Percentiles rank a stretch among this genome's conserved stretches.
Evolutionary conservation across 2,888 invertebrate species (phyloP).

Genomic region (Rosalia funebris): DNA sequence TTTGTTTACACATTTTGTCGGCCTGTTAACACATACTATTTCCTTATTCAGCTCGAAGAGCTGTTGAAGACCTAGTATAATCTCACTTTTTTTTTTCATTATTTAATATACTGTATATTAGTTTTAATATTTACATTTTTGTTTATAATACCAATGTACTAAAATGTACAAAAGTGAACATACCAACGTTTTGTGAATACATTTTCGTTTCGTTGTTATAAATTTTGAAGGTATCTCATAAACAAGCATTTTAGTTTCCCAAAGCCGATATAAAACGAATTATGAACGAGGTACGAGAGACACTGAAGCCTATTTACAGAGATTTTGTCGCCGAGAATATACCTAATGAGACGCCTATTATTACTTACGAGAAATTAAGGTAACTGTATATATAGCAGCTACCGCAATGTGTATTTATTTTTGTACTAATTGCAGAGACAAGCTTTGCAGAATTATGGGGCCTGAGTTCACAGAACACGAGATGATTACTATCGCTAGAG

Average conservation of each 20-base stretch:
- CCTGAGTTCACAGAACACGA: conserved; percentile 82
- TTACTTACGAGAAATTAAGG: conserved; percentile 63
- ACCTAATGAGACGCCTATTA: conserved; percentile 58
- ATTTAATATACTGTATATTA: no score
- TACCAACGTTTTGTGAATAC: no score
- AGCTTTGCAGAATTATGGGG: conserved; percentile 74
- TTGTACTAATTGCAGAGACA: conserved; percentile 65
- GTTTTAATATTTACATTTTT: no score
- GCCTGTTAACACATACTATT: no score
- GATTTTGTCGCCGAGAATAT: conserved; percentile 80
- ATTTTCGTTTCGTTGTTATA: no score
- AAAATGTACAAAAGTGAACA: no score
- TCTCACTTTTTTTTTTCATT: no score
- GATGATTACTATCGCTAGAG: conserved; percentile 78
- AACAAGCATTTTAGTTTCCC: conserved; percentile 72
- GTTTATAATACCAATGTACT: no score
- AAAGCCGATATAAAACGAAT: conserved; percentile 78
- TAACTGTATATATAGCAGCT: conserved; percentile 42
- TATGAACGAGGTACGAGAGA: conserved; percentile 78
- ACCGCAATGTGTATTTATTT: background rate
- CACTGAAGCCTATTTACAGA: conserved; percentile 76
- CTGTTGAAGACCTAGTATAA: no score
- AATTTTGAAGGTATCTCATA: no score
- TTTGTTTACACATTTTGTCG: no score
- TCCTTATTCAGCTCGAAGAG: no score